Base-by-base conservation (phyloP, 2,888 invertebrate species). In the Lycaena phlaeas region DNA sequence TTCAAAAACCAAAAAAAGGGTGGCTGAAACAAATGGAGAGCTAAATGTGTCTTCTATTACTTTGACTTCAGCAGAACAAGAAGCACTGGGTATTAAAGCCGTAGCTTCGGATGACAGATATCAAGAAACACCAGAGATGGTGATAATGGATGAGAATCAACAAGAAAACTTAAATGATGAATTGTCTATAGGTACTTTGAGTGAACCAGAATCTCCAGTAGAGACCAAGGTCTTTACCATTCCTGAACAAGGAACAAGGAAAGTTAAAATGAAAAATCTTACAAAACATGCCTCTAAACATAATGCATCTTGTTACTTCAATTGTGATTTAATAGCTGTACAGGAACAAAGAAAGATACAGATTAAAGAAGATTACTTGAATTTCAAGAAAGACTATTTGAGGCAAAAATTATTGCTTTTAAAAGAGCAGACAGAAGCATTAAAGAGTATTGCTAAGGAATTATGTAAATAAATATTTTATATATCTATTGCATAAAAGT, bases 361-460 rank as follows among this genome's bases (percentile, higher is more conserved):
- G 45, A 59, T 81, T 1, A 81, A 82, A 48, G 74, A 79, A 46
- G 77, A 79, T 40, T 82, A 77, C 54, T 66, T 72, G 10, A 74
- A 62, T 48, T 82, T 78, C 46, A 79, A 73, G 56, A 81, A 79
- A 48, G 74, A 78, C 44, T 82, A 82, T 58, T 62, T 81, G 25
- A 69, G 54, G 44, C 72, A 82, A 46, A 82, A 82, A 48, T 56
- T 82, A 38, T 60, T 68, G 47, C 37, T 78, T 26, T 53, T 82
- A 44, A 76, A 68, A 45, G 76, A 77, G 51, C 82, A 81, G 47
- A 75, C 75, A 2, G 78, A 78, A 47, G 81, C 82, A n/a, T 54
- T 82, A 7, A 75, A 74, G 54, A 63, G 54, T 50, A 81, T 82
- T 52, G 81, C 81, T 29, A 69, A 59, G 48, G 73, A 72, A 54